Evolutionary conservation across 2,888 invertebrate genomes (phyloP), one percentile per base, ranked within the genome.

Genomic region (Pristionchus maxplancki): DNA sequence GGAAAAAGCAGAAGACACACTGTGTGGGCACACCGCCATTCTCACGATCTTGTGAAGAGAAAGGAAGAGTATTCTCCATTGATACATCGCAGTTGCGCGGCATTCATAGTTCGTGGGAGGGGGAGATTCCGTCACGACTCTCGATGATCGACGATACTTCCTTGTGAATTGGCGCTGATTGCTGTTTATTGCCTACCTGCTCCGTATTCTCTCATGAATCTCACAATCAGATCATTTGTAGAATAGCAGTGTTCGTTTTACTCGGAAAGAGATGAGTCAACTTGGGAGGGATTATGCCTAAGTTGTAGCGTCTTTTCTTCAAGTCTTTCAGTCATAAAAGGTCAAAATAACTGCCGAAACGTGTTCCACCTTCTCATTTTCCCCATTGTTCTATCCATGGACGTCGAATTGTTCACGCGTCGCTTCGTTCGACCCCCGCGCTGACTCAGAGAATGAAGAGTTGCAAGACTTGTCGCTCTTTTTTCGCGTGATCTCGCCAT

Each of bases 101-200:
- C 71, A 71, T 71, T 71, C 71, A 34, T 34, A 37, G 71, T 24
- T 17, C 37, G 71, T 71, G 71, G 37, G 71, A 71, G 71, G 28
- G 13, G 20, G 1, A 6, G 5, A n/a, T 0, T 15, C 11, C 64
- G 64, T 64, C 64, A 64, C 53, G 4, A 17, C 4, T 58, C 53
- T 58, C 20, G n/a, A n/a, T n/a, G n/a, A n/a, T n/a, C 58, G n/a
- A n/a, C 31, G 31, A 64, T 37, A 37, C 71, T 71, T 71, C 71
- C 71, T 15, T 9, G 8, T 71, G 71, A 71, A 71, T 71, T 28
- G 64, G 15, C 71, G 1, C 64, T 67, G 34, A 37, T 71, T 71
- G 37, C 34, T 37, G 34, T 20, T 34, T 34, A 31, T 31, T 28
- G 34, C 34, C 24, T 71, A 17, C 37, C 71, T 71, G 20, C 71